A percentile compares a stretch with the other conserved stretches of the same genome.
Evolutionary conservation across 92 coral and sea anemone species (phyloP).

Genomic region (Umimayanthus chanpuru): DNA sequence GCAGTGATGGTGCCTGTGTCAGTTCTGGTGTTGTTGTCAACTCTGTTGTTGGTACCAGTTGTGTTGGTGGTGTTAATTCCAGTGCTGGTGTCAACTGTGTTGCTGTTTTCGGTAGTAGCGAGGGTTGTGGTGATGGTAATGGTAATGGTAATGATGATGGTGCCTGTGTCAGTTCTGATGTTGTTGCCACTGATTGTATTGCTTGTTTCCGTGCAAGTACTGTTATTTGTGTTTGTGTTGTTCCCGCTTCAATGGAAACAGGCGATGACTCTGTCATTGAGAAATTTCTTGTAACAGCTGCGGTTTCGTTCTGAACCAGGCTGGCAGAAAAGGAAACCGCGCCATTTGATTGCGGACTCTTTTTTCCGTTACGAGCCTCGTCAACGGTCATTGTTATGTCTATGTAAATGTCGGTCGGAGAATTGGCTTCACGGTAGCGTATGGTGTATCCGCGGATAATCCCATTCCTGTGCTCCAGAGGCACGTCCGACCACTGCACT

Average conservation of each 20-base stretch:
- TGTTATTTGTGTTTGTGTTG: neutral
- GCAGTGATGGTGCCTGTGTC: neutral
- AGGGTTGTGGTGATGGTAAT: neutral
- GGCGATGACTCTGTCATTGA: neutral
- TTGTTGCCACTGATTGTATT: neutral
- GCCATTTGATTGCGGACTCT: neutral
- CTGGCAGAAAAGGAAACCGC: too few species aligned
- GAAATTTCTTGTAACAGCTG: neutral
- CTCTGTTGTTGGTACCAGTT: neutral
- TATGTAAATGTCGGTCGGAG: conserved; percentile 30
- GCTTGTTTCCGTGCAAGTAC: neutral
- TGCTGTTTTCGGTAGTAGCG: neutral
- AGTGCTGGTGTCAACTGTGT: neutral
- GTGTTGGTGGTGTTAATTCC: neutral
- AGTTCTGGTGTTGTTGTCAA: neutral
- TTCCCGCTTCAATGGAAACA: neutral
- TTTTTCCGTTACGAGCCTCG: too few species aligned
- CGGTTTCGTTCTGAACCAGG: too few species aligned
- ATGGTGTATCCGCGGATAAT: conserved; percentile 55
- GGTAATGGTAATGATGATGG: too few species aligned
- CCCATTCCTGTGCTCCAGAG: conserved; percentile 56
- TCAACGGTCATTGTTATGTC: neutral
- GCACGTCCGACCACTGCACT: conserved; percentile 62
- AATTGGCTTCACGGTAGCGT: conserved; percentile 46
- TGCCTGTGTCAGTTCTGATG: neutral